Evolutionary conservation across 2,888 invertebrate genomes (phyloP).

Genomic region (Eupithecia centaureata): DNA sequence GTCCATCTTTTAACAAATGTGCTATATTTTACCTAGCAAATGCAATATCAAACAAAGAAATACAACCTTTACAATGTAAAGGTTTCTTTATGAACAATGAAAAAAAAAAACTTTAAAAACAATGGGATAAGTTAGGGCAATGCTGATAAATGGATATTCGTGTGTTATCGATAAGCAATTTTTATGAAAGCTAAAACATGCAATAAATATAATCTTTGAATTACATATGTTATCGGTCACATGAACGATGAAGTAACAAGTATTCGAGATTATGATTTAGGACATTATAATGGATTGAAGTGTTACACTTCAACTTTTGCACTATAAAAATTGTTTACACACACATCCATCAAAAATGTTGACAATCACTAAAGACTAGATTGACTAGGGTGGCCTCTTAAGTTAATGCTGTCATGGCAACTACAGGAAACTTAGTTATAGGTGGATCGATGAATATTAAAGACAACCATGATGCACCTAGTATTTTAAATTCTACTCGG

Average conservation of each 20-base stretch:
- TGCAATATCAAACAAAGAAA: neutral
- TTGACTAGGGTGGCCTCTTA: no score
- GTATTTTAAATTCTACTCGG: conserved; percentile 30
- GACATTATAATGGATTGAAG: neutral
- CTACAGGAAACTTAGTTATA: conserved; percentile 13
- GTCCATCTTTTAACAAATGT: no score
- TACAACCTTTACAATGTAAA: neutral
- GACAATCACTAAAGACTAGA: no score
- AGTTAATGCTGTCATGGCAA: neutral
- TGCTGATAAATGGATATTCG: neutral
- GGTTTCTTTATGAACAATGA: no score
- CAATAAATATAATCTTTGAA: neutral
- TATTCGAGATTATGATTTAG: neutral
- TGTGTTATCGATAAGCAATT: conserved; percentile 1
- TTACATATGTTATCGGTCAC: neutral
- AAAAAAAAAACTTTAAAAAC: no score
- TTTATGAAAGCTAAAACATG: conserved; percentile 5
- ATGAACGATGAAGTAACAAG: conserved; percentile 4
- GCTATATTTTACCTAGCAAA: neutral
- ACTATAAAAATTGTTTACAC: neutral
- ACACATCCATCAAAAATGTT: neutral
- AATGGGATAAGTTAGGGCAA: neutral
- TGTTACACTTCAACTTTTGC: neutral
- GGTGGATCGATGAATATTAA: conserved; percentile 13
- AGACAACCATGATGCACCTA: conserved; percentile 8